Conservation (phyloP, 2,888 invertebrate genomes). For the Eustalomyia histrio region DNA sequence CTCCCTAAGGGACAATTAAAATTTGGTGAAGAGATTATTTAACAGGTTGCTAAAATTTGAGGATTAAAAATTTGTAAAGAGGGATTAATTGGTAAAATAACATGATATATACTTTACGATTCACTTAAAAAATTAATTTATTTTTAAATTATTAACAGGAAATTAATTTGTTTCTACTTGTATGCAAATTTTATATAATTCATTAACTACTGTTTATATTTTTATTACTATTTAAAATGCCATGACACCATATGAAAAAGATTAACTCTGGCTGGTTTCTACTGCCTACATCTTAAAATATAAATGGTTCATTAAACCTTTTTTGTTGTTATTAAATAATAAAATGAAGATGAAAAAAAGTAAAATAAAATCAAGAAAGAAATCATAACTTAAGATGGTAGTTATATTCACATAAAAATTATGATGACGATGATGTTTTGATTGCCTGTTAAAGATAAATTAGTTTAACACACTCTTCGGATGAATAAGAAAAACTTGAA, state of each 20-base stretch:
- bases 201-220: slow-evolving; percentile 41
- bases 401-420: slow-evolving; percentile 62
- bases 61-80: slow-evolving; percentile 36
- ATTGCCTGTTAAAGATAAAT: slow-evolving; percentile 66
- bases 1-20: slow-evolving; percentile 54
- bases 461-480: slow-evolving; percentile 59
- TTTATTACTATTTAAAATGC: slow-evolving; percentile 39
- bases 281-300: slow-evolving; percentile 43
- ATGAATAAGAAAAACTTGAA: background rate
- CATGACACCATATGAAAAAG: slow-evolving; percentile 41
- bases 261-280: background rate
- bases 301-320: slow-evolving; percentile 57
- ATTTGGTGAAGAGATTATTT: slow-evolving; percentile 32
- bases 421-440: slow-evolving; percentile 65
- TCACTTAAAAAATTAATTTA: background rate
- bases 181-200: slow-evolving; percentile 39
- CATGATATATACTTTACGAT: background rate
- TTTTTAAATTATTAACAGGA: slow-evolving; percentile 10
- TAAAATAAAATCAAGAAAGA: slow-evolving; percentile 20
- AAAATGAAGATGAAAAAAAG: slow-evolving; percentile 15
- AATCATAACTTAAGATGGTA: slow-evolving; percentile 58
- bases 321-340: slow-evolving; percentile 25
- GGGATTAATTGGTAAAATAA: slow-evolving; percentile 27
- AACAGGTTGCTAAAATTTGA: slow-evolving; percentile 48
- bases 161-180: slow-evolving; percentile 12